These are phyloP conservation scores for Meloidogyne chitwoodi DNA, from an alignment of 1,140 invertebrate genomes.

Conservation along the genomic window DNA sequence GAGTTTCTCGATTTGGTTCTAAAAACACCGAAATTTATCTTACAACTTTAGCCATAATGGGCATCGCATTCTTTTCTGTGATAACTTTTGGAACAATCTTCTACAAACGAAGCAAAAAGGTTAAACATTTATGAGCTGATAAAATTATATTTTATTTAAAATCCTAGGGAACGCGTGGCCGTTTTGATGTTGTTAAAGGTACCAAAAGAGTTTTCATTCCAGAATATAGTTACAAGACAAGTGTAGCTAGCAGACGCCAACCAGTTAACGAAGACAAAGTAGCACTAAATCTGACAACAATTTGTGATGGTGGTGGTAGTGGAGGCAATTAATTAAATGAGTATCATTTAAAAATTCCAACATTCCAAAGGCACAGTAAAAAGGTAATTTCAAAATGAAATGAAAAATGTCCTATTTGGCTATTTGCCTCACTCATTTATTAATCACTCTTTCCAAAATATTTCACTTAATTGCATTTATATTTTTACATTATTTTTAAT, in stretches of 20 bases:
- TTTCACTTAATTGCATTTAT: not conserved
- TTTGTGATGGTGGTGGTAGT: not conserved
- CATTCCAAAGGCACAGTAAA: not conserved
- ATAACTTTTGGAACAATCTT: conserved; percentile 49
- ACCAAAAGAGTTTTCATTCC: not conserved
- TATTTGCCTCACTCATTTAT: not conserved
- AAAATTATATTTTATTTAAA: conserved; percentile 20
- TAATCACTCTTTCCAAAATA: not conserved
- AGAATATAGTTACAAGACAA: conserved; percentile 1
- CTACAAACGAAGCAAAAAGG: conserved; percentile 53
- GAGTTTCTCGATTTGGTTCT: not conserved
- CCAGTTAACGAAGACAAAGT: not conserved
- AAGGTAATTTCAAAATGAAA: not conserved
- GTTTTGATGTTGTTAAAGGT: conserved; percentile 17
- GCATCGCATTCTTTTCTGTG: conserved; percentile 41
- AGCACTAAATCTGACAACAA: not conserved
- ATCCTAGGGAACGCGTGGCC: conserved; percentile 33
- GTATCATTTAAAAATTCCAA: too few relatives aligned
- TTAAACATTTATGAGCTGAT: conserved; percentile 23
- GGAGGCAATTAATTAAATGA: not conserved
- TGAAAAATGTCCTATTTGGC: not conserved
- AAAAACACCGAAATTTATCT: conserved; percentile 39
- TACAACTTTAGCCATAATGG: conserved; percentile 39
- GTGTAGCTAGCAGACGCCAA: not conserved
- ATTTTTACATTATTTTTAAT: too few relatives aligned